Base-by-base conservation (phyloP, 1,140 invertebrate species). In the Nasonia longicornis region DNA sequence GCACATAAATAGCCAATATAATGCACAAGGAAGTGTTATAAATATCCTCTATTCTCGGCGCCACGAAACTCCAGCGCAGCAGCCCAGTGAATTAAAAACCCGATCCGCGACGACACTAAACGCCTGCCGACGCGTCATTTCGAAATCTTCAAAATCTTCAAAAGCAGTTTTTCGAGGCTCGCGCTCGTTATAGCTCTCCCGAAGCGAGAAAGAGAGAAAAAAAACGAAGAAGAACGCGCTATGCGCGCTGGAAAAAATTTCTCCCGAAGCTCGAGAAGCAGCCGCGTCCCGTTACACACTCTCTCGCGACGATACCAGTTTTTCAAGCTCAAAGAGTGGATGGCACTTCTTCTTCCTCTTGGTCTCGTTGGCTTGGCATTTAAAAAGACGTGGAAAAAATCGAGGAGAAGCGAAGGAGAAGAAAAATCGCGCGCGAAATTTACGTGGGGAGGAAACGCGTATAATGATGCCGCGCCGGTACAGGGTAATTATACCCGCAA, bases 251-350 rank as follows among this genome's bases (percentile, higher is more conserved):
- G 35, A 76, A 66, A 66, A 77, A 77, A 77, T 66, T 64, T 76
- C 74, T 76, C 58, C 3, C 26, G 58, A 20, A 58, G 74, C 16
- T 64, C 29, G 52, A 29, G 73, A 66, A 66, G 11, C 31, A 20
- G 14, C 3, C 1, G 35, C 26, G 58, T 76, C 58, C 74, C 74
- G 74, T 76, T 76, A 76, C 74, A 76, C 38, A 48, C 42, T 48
- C 45, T 22, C 64, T 26, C 74, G 75, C 35, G 64, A n/a, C 20
- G 64, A 35, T 78, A 70, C 45, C 22, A 70, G 67, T 70, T 52
- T 70, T 78, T 78, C 45, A 14, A 45, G 66, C n/a, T 14, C 22
- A 1, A 26, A 26, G 31, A 22, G 7, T 71, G 6, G 45, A 48
- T 48, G 45, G 45, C 12, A 48, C 45, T 48, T 42, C 38, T 38